These are phyloP conservation scores for Apus apus DNA, from an alignment of 2,113 vertebrate genomes.

Conservation along the genomic window DNA sequence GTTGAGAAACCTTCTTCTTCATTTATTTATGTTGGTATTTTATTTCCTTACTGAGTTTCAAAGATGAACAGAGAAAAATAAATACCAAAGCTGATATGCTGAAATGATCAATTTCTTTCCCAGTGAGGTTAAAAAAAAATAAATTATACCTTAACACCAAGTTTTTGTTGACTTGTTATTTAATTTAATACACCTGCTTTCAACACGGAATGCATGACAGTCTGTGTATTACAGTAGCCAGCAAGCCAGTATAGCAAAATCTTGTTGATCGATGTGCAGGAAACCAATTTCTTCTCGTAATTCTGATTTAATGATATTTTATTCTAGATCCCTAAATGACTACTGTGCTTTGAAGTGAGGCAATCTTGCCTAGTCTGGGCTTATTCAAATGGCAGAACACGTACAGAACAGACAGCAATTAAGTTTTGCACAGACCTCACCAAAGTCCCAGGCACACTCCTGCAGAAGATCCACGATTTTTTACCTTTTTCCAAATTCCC, in stretches of 20 bases:
- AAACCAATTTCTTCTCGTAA: not conserved
- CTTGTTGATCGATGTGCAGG: not conserved
- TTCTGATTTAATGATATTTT: not conserved
- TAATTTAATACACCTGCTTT: not conserved
- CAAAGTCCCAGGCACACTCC: not conserved
- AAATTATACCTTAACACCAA: not conserved
- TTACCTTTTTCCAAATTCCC: not conserved
- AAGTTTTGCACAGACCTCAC: not conserved
- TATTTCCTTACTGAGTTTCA: conserved; percentile 77
- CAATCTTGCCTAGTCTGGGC: not conserved
- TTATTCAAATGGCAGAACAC: not conserved
- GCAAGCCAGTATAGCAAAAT: not conserved
- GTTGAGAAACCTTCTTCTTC: conserved; percentile 69
- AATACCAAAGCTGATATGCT: conserved; percentile 26
- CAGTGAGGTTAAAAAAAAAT: not conserved
- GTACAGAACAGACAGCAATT: not conserved
- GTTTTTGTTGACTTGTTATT: not conserved
- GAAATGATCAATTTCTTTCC: not conserved
- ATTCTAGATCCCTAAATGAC: not conserved
- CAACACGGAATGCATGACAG: not conserved
- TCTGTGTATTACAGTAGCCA: not conserved
- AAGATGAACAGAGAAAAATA: conserved; percentile 63
- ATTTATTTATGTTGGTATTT: conserved; percentile 82
- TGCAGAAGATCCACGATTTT: not conserved
- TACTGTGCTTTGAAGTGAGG: not conserved